Evolutionary conservation across 2,888 invertebrate species (phyloP).

Genomic region (Sinotaia quadrata): DNA sequence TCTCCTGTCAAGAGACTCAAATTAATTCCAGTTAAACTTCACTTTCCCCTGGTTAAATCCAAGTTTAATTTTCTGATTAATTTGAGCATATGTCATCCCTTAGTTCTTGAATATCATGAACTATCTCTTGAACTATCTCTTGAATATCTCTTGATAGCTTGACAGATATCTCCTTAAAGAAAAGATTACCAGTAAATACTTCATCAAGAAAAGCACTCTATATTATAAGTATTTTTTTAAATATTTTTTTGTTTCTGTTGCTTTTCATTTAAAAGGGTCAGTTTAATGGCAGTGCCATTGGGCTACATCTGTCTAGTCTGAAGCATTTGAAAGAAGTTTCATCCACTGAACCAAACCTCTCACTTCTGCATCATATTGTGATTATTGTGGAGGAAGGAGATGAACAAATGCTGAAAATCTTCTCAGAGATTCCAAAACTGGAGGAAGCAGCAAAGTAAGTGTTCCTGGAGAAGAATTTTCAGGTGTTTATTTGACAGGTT

Average conservation of each 20-base stretch:
- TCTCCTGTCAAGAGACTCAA: too few relatives aligned
- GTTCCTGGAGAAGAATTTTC: too few relatives aligned
- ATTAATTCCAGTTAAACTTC: too few relatives aligned
- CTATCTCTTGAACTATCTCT: too few relatives aligned
- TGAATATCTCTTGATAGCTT: too few relatives aligned
- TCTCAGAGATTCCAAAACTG: constrained; percentile 84
- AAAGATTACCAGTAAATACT: background rate
- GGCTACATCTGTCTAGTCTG: constrained; percentile 72
- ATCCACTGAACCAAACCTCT: constrained; percentile 71
- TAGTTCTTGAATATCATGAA: too few relatives aligned
- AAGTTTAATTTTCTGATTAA: too few relatives aligned
- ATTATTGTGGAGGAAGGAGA: constrained; percentile 81
- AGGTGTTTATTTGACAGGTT: too few relatives aligned
- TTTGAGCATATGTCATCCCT: too few relatives aligned
- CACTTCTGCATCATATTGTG: constrained; percentile 71
- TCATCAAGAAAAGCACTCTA: too few relatives aligned
- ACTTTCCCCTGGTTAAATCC: too few relatives aligned
- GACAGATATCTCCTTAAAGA: background rate
- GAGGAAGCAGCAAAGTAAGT: constrained; percentile 79
- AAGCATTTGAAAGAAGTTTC: constrained; percentile 71
- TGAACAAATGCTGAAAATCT: constrained; percentile 85
- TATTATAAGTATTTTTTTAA: background rate
- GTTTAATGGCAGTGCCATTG: constrained; percentile 73
- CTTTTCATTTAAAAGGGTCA: constrained; percentile 72
- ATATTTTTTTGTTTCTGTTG: background rate